A percentile compares a stretch with the other conserved stretches of the same genome.
phyloP scores from a whole-genome alignment of 2,888 invertebrate species.

The Anagyrus pseudococci region DNA sequence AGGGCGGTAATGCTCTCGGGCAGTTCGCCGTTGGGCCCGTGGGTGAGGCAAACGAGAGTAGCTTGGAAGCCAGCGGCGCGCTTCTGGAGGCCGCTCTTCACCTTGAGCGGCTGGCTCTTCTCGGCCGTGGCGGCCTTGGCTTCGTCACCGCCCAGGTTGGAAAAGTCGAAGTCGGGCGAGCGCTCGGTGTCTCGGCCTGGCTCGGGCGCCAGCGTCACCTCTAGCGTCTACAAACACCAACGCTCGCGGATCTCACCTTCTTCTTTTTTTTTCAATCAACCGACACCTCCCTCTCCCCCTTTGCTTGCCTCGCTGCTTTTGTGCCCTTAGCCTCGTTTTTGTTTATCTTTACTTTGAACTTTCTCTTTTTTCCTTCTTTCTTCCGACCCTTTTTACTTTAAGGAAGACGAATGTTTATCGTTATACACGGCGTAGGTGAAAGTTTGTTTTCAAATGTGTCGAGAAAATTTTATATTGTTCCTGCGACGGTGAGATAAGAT shows the following conservation, averaged over 20 bases:
- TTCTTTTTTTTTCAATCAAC: constrained; percentile 21
- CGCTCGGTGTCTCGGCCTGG: constrained; percentile 78
- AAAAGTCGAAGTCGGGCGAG: constrained; percentile 83
- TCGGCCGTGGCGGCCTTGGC: constrained; percentile 61
- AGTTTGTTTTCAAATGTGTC: no score
- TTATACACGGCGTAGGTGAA: no score
- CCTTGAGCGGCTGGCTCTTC: constrained; percentile 67
- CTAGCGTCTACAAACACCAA: constrained; percentile 71
- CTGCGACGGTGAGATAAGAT: no score
- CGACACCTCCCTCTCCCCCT: background rate
- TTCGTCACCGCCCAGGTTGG: constrained; percentile 63
- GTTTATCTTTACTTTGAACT: no score
- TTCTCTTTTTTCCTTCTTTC: no score
- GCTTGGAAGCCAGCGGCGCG: constrained; percentile 97
- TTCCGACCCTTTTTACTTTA: no score
- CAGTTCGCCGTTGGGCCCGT: constrained; percentile 78
- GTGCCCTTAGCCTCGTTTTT: no score
- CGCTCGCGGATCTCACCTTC: background rate
- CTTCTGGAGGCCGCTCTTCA: constrained; percentile 79
- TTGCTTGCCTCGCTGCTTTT: background rate
- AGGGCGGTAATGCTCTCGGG: constrained; percentile 88
- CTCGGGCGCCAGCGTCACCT: constrained; percentile 87
- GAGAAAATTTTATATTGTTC: no score
- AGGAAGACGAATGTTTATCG: no score
- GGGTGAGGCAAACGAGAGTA: constrained; percentile 91